phyloP scores from a whole-genome alignment of 2,888 invertebrate species.

The Copidosoma aretas region DNA sequence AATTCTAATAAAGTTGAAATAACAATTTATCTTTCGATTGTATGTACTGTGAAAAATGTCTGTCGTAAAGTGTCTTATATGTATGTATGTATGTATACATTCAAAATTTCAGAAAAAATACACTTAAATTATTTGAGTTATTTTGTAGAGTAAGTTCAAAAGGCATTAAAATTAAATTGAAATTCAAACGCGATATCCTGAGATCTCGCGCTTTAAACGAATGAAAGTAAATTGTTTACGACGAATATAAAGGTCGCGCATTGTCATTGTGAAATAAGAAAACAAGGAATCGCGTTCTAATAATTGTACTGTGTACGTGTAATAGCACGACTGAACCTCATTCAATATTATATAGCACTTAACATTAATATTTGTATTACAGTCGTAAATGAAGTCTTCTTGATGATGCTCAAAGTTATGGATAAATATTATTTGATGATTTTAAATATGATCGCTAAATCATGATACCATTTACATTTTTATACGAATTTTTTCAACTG shows the following conservation, averaged over 20 bases:
- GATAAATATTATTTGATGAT: not conserved
- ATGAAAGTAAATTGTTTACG: constrained; percentile 40
- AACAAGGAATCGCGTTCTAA: constrained; percentile 35
- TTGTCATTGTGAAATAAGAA: constrained; percentile 36
- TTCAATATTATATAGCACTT: not conserved
- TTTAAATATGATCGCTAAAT: not conserved
- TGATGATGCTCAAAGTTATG: not conserved
- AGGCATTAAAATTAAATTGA: constrained; percentile 14
- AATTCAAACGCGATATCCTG: constrained; percentile 30
- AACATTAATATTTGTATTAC: not conserved
- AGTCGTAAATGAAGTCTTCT: not conserved
- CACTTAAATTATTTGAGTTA: not conserved
- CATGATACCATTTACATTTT: not conserved
- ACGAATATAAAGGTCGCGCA: constrained; percentile 28
- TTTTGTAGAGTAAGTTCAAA: not conserved
- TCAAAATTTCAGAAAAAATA: too few species aligned
- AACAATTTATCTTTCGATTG: too few species aligned
- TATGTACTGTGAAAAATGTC: too few species aligned
- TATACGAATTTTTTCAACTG: not conserved
- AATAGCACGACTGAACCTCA: not conserved
- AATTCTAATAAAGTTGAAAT: too few species aligned
- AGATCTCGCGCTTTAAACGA: constrained; percentile 36
- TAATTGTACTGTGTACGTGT: constrained; percentile 21
- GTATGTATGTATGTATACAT: too few species aligned
- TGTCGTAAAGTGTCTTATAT: too few species aligned